These are phyloP conservation scores for Betta splendens DNA, from an alignment of 2,797 vertebrate genomes.

Conservation along the genomic window DNA sequence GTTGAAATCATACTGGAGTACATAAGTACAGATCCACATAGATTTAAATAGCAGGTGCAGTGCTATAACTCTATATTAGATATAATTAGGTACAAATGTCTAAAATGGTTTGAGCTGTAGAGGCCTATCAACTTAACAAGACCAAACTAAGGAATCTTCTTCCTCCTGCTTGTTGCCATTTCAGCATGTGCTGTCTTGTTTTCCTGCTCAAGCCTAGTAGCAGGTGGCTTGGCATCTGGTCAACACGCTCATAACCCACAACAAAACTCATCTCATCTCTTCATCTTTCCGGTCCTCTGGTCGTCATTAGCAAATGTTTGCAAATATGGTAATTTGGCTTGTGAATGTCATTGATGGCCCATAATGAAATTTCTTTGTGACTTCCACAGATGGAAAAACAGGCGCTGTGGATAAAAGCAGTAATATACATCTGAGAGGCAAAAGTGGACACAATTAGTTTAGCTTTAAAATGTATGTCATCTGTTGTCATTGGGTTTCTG, in stretches of 20 bases:
- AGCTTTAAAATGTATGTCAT: background rate
- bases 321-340: conserved; percentile 37
- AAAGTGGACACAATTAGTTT: background rate
- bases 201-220: conserved; percentile 26
- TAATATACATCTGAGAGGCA: background rate
- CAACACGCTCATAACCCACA: conserved; percentile 50
- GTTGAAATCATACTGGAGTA: too few relatives aligned
- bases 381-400: conserved; percentile 21
- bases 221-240: conserved; percentile 69
- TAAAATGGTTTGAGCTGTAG: conserved; percentile 5
- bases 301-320: conserved; percentile 50
- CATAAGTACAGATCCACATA: background rate
- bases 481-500: background rate
- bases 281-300: conserved; percentile 50
- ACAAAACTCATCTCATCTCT: conserved; percentile 55
- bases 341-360: conserved; percentile 26
- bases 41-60: conserved; percentile 26
- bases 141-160: conserved; percentile 7
- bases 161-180: conserved; percentile 21
- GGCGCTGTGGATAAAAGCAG: conserved; percentile 2
- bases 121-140: conserved; percentile 4
- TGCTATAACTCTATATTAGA: conserved; percentile 1
- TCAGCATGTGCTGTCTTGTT: conserved; percentile 1
- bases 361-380: conserved; percentile 32
- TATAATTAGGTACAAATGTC: background rate